Percentiles rank a stretch among this genome's conserved stretches.
phyloP scores from a whole-genome alignment of 2,888 invertebrate species.

The Cheilosia vernalis region DNA sequence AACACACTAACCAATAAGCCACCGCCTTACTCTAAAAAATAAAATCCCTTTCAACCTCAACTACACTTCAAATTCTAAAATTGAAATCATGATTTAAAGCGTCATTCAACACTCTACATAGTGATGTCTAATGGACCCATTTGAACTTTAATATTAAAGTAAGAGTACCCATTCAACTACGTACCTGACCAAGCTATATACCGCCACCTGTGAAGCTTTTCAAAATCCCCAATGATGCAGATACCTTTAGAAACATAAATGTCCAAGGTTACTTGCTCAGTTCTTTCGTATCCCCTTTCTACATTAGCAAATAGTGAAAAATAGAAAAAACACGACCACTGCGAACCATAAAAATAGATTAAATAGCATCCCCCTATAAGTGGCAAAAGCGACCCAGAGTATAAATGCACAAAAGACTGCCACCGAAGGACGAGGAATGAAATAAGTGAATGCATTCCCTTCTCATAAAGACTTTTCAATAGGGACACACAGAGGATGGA shows the following conservation, averaged over 20 bases:
- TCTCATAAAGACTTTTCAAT: neutral
- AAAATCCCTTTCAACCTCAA: too few species aligned
- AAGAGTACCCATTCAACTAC: neutral
- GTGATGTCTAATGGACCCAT: neutral
- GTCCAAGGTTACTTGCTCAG: slow-evolving; percentile 41
- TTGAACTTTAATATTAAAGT: neutral
- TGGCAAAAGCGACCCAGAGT: neutral
- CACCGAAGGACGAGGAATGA: neutral
- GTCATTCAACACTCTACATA: too few species aligned
- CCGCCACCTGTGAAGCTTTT: neutral
- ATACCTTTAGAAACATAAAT: slow-evolving; percentile 5
- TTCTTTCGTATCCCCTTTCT: slow-evolving; percentile 39
- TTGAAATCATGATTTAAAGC: neutral
- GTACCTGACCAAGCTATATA: neutral
- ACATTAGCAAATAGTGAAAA: neutral
- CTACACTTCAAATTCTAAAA: neutral
- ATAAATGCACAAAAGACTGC: slow-evolving; percentile 5
- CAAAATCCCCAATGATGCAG: neutral
- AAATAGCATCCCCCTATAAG: neutral
- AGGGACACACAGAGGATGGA: neutral
- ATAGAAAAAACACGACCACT: neutral
- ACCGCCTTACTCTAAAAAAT: too few species aligned
- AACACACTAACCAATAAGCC: too few species aligned
- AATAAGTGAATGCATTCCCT: slow-evolving; percentile 5
- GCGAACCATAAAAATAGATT: slow-evolving; percentile 14